Percentiles rank a stretch among this genome's conserved stretches.
These are phyloP conservation scores for Strigamia maritima DNA, from an alignment of 2,888 invertebrate species.

Conservation along the genomic window DNA sequence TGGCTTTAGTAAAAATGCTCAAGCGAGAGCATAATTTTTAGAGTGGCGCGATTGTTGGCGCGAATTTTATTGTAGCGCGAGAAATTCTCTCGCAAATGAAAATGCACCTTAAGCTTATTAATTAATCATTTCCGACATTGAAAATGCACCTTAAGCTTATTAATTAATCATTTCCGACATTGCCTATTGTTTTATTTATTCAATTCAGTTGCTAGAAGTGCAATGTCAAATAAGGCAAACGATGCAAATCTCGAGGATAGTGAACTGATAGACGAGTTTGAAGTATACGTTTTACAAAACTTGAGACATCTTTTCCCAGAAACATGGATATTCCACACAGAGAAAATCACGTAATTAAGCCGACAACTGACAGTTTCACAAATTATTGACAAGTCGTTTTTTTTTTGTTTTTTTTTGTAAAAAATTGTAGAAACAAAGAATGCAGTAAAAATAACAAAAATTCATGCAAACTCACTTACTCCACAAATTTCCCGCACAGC, in stretches of 20 bases:
- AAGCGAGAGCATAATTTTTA: no score
- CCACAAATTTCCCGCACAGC: slow-evolving; percentile 21
- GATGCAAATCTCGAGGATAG: neutral
- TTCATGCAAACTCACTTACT: neutral
- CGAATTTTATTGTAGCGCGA: no score
- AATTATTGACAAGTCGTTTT: neutral
- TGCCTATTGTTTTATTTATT: no score
- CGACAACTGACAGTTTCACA: neutral
- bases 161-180: no score
- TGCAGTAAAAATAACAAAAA: neutral
- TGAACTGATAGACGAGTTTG: neutral
- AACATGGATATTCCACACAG: slow-evolving; percentile 35
- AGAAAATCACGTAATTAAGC: slow-evolving; percentile 15
- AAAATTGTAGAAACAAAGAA: neutral
- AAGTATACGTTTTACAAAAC: neutral
- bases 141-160: no score
- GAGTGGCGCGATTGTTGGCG: no score
- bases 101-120: no score
- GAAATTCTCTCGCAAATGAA: no score
- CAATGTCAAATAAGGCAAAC: no score
- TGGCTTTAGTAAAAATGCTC: no score
- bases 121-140: no score
- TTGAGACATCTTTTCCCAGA: slow-evolving; percentile 30
- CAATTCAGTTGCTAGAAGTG: no score
- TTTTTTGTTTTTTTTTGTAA: neutral